A percentile compares a stretch with the other conserved stretches of the same genome.
phyloP scores from a whole-genome alignment of 2,113 vertebrate genomes.

The Dasyurus viverrinus region DNA sequence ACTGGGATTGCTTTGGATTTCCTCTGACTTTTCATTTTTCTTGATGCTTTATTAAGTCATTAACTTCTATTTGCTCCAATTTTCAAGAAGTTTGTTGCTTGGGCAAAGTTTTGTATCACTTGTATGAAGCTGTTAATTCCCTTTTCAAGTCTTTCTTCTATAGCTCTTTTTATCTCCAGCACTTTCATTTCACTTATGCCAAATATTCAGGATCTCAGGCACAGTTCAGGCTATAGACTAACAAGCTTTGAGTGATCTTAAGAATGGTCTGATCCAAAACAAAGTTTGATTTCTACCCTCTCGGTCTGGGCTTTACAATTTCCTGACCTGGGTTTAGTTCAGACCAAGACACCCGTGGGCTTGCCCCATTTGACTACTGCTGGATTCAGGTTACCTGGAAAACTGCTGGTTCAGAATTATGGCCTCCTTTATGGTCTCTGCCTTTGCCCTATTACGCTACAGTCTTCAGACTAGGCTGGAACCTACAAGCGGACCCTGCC shows the following conservation, averaged over 20 bases:
- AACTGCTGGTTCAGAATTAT: background rate
- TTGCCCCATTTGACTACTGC: background rate
- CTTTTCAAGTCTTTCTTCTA: background rate
- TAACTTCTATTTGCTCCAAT: background rate
- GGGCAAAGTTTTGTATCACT: background rate
- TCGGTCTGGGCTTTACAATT: background rate
- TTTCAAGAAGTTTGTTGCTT: background rate
- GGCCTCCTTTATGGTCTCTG: background rate
- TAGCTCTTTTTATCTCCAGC: background rate
- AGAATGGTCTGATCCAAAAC: background rate
- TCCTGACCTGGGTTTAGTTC: background rate
- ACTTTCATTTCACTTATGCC: background rate
- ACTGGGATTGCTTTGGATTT: too few relatives aligned
- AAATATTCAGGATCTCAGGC: background rate
- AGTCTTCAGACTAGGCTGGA: background rate
- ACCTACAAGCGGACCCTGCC: background rate
- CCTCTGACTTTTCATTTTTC: background rate
- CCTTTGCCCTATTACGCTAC: background rate
- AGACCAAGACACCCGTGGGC: background rate
- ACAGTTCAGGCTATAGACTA: background rate
- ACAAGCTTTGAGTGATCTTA: background rate
- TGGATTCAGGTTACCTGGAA: background rate
- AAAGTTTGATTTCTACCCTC: background rate
- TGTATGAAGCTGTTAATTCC: background rate
- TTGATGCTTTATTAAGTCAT: background rate